Evolutionary conservation across 2,888 invertebrate species (phyloP).

Genomic region (Caenorhabditis zanzibari): DNA sequence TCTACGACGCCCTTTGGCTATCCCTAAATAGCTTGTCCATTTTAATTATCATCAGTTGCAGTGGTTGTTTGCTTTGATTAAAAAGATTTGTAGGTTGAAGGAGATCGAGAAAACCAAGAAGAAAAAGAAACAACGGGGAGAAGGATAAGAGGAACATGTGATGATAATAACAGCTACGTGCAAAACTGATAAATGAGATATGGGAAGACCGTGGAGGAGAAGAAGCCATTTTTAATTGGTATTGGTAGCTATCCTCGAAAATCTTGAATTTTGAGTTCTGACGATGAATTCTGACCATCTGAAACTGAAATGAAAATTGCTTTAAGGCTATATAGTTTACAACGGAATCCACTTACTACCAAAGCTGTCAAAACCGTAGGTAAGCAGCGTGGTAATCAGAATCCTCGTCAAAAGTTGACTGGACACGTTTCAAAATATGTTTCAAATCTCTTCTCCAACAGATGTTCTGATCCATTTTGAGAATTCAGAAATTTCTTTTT

Average conservation of each 20-base stretch:
- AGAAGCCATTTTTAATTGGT: not conserved
- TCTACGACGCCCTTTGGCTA: not conserved
- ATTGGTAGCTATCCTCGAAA: not conserved
- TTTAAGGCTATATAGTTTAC: too few relatives aligned
- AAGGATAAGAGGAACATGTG: slow-evolving; percentile 34
- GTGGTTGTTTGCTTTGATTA: not conserved
- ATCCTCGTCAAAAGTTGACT: too few relatives aligned
- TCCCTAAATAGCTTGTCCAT: slow-evolving; percentile 6
- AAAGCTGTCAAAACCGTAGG: too few relatives aligned
- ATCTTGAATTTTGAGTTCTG: too few relatives aligned
- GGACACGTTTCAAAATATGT: too few relatives aligned
- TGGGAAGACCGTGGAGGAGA: not conserved
- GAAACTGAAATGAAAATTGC: too few relatives aligned
- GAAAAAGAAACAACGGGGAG: not conserved
- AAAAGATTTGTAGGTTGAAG: slow-evolving; percentile 3
- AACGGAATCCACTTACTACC: too few relatives aligned
- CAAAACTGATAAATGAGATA: slow-evolving; percentile 10
- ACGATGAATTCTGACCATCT: too few relatives aligned
- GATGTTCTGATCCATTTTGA: too few relatives aligned
- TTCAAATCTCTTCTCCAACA: too few relatives aligned
- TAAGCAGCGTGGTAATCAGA: too few relatives aligned
- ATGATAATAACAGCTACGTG: slow-evolving; percentile 50
- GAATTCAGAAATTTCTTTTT: too few relatives aligned
- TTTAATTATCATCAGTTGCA: slow-evolving; percentile 32
- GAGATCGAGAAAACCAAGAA: not conserved